A percentile compares a stretch with the other conserved stretches of the same genome.
These are phyloP conservation scores for Corbicula japonica DNA, from an alignment of 2,888 invertebrate genomes.

Conservation along the genomic window DNA sequence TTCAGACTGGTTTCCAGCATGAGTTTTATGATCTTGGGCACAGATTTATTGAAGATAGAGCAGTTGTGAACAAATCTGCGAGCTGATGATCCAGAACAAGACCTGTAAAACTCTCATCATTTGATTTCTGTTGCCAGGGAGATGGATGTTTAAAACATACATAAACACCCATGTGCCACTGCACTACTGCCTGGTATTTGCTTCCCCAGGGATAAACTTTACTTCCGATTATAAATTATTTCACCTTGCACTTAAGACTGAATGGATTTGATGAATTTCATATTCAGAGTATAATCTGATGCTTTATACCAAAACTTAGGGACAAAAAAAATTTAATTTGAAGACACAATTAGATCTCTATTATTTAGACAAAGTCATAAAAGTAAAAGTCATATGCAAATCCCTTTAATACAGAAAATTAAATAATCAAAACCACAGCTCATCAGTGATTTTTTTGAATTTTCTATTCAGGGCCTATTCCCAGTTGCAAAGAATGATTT, in stretches of 20 bases:
- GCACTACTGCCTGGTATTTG: too few species aligned
- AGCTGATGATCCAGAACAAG: slow-evolving; percentile 3
- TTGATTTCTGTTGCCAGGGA: slow-evolving; percentile 18
- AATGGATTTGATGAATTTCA: too few species aligned
- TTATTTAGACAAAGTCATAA: neutral
- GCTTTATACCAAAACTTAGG: neutral
- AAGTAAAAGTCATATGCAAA: too few species aligned
- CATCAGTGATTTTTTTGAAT: too few species aligned
- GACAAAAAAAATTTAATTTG: neutral
- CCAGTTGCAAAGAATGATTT: too few species aligned
- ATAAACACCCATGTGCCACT: neutral
- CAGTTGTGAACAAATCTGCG: too few species aligned
- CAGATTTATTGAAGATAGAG: too few species aligned
- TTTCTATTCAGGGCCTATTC: too few species aligned
- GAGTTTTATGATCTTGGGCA: too few species aligned
- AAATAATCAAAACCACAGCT: too few species aligned
- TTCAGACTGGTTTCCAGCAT: neutral
- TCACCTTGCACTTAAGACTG: too few species aligned
- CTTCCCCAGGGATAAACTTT: slow-evolving; percentile 5
- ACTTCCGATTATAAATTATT: slow-evolving; percentile 6
- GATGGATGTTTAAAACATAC: slow-evolving; percentile 17
- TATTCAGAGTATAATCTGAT: neutral
- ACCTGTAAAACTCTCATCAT: slow-evolving; percentile 29
- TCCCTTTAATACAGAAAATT: too few species aligned
- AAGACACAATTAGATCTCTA: neutral